phyloP scores from a whole-genome alignment of 1,140 invertebrate species.

The Drosophila grimshawi region DNA sequence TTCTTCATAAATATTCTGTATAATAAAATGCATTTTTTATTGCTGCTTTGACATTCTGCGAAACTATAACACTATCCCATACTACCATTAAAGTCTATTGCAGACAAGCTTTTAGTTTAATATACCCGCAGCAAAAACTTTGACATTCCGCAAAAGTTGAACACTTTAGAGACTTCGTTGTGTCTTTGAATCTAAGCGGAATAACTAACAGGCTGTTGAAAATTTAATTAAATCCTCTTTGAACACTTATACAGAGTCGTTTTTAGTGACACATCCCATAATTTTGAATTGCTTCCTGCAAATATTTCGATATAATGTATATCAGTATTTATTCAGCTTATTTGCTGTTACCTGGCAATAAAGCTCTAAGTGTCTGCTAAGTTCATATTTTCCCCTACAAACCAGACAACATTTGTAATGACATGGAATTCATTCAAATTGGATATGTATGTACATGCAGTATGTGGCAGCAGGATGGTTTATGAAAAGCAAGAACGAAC shows the following conservation, averaged over 20 bases:
- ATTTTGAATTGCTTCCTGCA: background rate
- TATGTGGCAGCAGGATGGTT: conserved; percentile 24
- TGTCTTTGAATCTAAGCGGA: conserved; percentile 2
- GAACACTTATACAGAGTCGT: background rate
- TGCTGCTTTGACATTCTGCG: background rate
- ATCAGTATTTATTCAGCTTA: background rate
- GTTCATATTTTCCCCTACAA: conserved; percentile 2
- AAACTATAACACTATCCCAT: background rate
- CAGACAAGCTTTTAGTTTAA: conserved; percentile 5
- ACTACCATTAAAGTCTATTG: background rate
- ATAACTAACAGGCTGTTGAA: background rate
- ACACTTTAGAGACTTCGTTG: background rate
- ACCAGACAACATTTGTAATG: conserved; percentile 53
- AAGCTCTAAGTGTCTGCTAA: background rate
- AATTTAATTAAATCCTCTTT: conserved; percentile 5
- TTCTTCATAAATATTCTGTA: background rate
- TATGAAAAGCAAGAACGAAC: conserved; percentile 18
- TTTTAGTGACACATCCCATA: background rate
- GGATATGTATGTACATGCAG: conserved; percentile 38
- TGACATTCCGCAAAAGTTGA: background rate
- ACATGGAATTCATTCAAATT: conserved; percentile 61
- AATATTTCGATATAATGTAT: background rate
- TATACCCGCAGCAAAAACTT: background rate
- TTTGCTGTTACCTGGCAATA: conserved; percentile 1
- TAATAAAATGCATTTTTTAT: background rate